These are phyloP conservation scores for Lordiphosa andalusiaca DNA, from an alignment of 2,888 invertebrate genomes.

Conservation along the genomic window DNA sequence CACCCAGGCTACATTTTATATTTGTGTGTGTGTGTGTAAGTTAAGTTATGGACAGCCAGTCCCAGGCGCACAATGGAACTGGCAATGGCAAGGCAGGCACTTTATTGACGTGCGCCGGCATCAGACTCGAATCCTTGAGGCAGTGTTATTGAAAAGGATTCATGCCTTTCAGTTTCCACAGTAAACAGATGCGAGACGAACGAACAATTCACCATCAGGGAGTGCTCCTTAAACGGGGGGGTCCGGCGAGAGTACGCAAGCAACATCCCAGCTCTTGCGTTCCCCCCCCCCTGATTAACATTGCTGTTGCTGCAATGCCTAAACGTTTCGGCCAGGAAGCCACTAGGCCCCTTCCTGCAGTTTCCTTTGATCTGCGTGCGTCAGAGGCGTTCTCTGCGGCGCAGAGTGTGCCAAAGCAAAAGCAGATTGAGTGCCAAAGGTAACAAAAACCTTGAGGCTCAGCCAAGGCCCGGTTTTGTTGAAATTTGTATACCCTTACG, in stretches of 20 bases:
- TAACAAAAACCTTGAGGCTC: too few relatives aligned
- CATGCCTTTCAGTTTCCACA: conserved; percentile 44
- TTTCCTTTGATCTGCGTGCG: conserved; percentile 59
- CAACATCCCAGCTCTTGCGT: conserved; percentile 13
- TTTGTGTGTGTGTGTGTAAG: conserved; percentile 17
- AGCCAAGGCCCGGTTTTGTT: too few relatives aligned
- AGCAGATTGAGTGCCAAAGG: conserved; percentile 17
- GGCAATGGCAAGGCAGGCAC: conserved; percentile 22
- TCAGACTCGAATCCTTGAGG: conserved; percentile 40
- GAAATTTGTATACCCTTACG: too few relatives aligned
- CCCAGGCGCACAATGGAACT: conserved; percentile 33
- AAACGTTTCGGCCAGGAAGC: conserved; percentile 19
- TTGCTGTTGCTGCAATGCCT: conserved; percentile 32
- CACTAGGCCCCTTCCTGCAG: conserved; percentile 24
- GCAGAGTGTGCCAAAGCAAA: conserved; percentile 54
- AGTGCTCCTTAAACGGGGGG: conserved; percentile 34
- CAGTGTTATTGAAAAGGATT: conserved; percentile 56
- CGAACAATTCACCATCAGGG: conserved; percentile 58
- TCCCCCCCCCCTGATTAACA: conserved; percentile 27
- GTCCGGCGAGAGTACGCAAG: conserved; percentile 16
- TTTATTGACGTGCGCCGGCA: conserved; percentile 51
- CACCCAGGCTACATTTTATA: conserved; percentile 19
- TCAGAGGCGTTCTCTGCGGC: conserved; percentile 37
- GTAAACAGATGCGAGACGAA: conserved; percentile 38
- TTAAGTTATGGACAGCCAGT: conserved; percentile 32